Conservation (phyloP, 1,140 invertebrate genomes). For the Xylocopa sonorina region DNA sequence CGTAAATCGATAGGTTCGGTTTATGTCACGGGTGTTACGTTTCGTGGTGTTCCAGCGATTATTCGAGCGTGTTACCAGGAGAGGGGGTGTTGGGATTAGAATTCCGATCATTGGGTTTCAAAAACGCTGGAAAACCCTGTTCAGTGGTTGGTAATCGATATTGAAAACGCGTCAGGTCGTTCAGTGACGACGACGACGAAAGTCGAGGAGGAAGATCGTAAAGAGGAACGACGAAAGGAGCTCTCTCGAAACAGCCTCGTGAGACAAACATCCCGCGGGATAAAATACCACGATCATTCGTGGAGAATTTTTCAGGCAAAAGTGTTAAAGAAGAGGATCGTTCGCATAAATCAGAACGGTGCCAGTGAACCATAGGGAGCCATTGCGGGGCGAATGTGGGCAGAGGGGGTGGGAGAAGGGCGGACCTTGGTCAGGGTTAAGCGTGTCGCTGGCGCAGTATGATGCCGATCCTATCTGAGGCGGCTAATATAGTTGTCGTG, state of each 20-base stretch:
- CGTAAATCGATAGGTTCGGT: background rate
- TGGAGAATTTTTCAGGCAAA: constrained; percentile 17
- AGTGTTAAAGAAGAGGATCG: constrained; percentile 42
- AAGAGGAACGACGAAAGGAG: background rate
- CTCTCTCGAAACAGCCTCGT: background rate
- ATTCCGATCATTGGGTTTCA: no score
- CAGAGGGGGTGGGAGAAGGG: constrained; percentile 37
- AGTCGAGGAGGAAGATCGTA: background rate
- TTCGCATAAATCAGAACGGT: constrained; percentile 43
- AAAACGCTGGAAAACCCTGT: no score
- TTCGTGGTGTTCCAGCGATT: background rate
- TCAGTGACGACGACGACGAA: no score
- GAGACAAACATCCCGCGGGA: background rate
- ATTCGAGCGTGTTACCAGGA: background rate
- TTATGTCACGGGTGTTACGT: background rate
- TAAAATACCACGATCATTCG: background rate
- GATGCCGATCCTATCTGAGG: constrained; percentile 81
- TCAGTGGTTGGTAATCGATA: no score
- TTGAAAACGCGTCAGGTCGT: no score
- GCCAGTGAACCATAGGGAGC: background rate
- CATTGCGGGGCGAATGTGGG: background rate
- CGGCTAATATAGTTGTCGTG: constrained; percentile 83
- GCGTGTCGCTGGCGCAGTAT: constrained; percentile 79
- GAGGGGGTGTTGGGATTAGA: background rate
- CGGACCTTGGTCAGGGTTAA: constrained; percentile 63